Base-by-base conservation (phyloP, 2,888 invertebrate genomes). In the Heliconius ethilla region DNA sequence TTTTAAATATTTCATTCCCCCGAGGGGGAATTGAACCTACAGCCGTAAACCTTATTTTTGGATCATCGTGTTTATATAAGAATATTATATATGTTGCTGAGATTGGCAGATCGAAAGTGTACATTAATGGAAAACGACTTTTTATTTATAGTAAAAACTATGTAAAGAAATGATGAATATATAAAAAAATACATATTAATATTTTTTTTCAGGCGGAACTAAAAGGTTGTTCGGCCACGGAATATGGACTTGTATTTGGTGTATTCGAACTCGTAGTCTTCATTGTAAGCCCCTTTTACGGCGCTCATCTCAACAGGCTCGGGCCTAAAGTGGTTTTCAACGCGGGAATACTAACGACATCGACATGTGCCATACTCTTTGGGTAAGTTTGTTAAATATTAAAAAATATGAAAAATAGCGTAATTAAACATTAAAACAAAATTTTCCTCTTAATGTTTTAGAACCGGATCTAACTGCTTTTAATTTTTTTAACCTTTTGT, bases 181-280 rank as follows among this genome's bases (percentile, higher is more conserved):
- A 29, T 29, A 0, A 29, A 29, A 29, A 29, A 33, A 33, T 33
- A 33, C 33, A 33, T 33, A 33, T 33, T 0, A 33, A 33, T 29
- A 33, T 33, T 33, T 33, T 0, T 33, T 84, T 95, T 15, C 90
- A 97, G 97, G 98, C 98, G 18, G 97, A 97, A 86, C 95, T 95
- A 80, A 98, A 98, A 92, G 97, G 97, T 13, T 97, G 97, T 27
- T 95, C 96, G 25, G 96, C 97, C 0, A 96, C 97, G 15, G 97
- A 98, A 86, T 98, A 97, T 87, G 98, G 98, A 0, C 94, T 98
- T 82, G 98, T 98, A 1, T 98, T 98, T 88, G 98, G 98, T 1
- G 95, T 97, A 66, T 98, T 98, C 90, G 97, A 98, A 88, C 92
- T 98, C 78, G 96, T 97, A 37, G 97, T 98, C 75, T 98, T 98